Evolutionary conservation across 2,888 invertebrate genomes (phyloP).

Genomic region (Dinocampus coccinellae): DNA sequence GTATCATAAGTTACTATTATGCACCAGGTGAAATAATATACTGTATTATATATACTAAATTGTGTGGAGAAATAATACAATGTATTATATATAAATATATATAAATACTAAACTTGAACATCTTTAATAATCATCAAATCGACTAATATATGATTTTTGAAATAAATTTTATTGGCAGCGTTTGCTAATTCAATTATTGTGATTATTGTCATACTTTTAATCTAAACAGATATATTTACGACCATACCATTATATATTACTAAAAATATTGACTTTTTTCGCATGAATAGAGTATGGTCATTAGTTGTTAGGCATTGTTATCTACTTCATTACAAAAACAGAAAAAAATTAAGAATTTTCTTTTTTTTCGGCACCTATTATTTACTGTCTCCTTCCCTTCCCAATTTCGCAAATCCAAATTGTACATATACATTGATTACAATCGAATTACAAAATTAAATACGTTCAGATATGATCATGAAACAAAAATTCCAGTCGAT

Average conservation of each 20-base stretch:
- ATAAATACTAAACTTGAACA: background rate
- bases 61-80: too few relatives aligned
- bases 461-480: too few relatives aligned
- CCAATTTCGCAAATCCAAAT: too few relatives aligned
- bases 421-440: too few relatives aligned
- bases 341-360: too few relatives aligned
- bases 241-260: slow-evolving; percentile 28
- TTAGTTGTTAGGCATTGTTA: slow-evolving; percentile 69
- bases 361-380: too few relatives aligned
- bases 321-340: too few relatives aligned
- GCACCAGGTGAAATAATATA: background rate
- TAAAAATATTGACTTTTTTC: slow-evolving; percentile 62
- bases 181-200: slow-evolving; percentile 14
- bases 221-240: slow-evolving; percentile 21
- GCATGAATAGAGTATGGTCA: slow-evolving; percentile 66
- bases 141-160: background rate
- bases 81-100: too few relatives aligned
- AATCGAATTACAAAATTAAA: too few relatives aligned
- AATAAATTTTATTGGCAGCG: slow-evolving; percentile 8
- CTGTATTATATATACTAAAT: too few relatives aligned
- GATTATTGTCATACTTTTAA: slow-evolving; percentile 13
- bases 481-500: too few relatives aligned
- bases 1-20: background rate
- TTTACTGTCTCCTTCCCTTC: too few relatives aligned
- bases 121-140: background rate